Percentiles rank a stretch among this genome's conserved stretches.
phyloP scores from a whole-genome alignment of 2,888 invertebrate genomes.

The Lapara coniferarum region DNA sequence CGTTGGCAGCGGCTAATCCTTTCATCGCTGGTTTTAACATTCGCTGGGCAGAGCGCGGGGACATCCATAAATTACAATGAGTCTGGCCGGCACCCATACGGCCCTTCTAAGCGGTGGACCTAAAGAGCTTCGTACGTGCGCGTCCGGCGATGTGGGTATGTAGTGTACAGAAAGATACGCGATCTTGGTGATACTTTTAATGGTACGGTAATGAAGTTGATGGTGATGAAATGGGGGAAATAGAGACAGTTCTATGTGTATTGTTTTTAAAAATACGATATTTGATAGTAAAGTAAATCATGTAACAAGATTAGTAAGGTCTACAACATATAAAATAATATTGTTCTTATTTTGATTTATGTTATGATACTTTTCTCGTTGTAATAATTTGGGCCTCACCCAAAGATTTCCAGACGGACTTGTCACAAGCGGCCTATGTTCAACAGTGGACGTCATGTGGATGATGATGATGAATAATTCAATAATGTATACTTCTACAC shows the following conservation, averaged over 20 bases:
- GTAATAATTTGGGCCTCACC: too few relatives aligned
- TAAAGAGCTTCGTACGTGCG: constrained; percentile 40
- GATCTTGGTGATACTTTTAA: background rate
- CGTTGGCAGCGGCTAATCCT: constrained; percentile 59
- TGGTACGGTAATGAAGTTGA: background rate
- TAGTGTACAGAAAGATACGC: constrained; percentile 37
- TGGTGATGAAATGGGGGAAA: background rate
- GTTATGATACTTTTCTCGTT: too few relatives aligned
- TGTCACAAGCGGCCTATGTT: too few relatives aligned
- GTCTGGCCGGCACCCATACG: constrained; percentile 44
- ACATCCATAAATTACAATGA: constrained; percentile 80
- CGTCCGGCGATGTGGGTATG: constrained; percentile 44
- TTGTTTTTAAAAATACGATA: too few relatives aligned
- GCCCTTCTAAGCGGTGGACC: constrained; percentile 37
- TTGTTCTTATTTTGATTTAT: too few relatives aligned
- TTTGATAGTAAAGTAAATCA: too few relatives aligned
- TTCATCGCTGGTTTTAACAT: constrained; percentile 70
- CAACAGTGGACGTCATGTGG: too few relatives aligned
- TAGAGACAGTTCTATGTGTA: background rate
- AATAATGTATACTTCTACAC: too few relatives aligned
- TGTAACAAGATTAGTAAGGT: too few relatives aligned
- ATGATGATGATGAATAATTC: too few relatives aligned
- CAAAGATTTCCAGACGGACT: too few relatives aligned
- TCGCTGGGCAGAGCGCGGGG: constrained; percentile 54
- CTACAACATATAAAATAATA: too few relatives aligned